Conservation (phyloP, 1,140 invertebrate species). For the Drosophila azteca region DNA sequence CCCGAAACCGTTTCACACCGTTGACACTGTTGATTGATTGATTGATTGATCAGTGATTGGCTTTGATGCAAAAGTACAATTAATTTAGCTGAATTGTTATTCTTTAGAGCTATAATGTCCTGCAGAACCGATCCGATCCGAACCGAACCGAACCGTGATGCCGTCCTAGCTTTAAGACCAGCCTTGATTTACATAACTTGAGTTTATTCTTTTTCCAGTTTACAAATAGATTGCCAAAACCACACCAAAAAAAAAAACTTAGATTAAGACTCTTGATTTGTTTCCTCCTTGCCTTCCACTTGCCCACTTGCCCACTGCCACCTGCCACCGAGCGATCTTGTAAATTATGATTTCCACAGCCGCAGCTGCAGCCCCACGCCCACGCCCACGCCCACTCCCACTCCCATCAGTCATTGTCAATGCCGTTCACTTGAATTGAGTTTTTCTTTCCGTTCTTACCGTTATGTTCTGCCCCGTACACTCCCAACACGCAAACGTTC, state of each 20-base stretch:
- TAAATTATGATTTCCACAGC: constrained; percentile 43
- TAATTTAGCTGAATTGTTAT: constrained; percentile 52
- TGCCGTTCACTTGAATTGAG: constrained; percentile 55
- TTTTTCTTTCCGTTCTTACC: constrained; percentile 46
- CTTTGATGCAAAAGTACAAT: constrained; percentile 49
- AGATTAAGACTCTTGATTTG: constrained; percentile 43
- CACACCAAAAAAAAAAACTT: constrained; percentile 42
- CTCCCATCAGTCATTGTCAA: constrained; percentile 25
- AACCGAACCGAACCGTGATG: constrained; percentile 23
- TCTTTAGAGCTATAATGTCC: constrained; percentile 49
- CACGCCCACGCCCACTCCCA: constrained; percentile 2
- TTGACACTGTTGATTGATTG: constrained; percentile 38
- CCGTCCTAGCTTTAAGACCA: constrained; percentile 69
- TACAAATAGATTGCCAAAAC: constrained; percentile 9
- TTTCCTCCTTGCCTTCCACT: constrained; percentile 2
- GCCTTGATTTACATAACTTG: constrained; percentile 60
- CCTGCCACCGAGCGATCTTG: constrained; percentile 22
- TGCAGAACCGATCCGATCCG: constrained; percentile 15
- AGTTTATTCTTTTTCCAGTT: constrained; percentile 25
- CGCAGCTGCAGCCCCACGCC: constrained; percentile 26
- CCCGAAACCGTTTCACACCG: constrained; percentile 40
- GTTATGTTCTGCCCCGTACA: constrained; percentile 27
- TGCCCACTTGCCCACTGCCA: neutral
- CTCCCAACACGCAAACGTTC: constrained; percentile 12
- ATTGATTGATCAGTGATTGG: constrained; percentile 45